These are phyloP conservation scores for Halocaridina rubra DNA, from an alignment of 2,888 invertebrate genomes.

Conservation along the genomic window DNA sequence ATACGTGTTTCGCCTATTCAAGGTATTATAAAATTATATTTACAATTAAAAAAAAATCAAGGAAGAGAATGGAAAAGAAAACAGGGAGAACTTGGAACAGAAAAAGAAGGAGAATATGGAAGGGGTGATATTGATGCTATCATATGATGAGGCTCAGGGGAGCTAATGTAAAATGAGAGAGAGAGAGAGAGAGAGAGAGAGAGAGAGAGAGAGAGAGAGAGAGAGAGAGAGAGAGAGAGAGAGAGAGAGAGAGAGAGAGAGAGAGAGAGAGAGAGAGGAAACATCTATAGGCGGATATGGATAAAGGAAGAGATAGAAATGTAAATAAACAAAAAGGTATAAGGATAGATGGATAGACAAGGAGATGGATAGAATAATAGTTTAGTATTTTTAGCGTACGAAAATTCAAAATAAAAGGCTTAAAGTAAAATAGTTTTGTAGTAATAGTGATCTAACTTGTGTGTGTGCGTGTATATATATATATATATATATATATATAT, in stretches of 20 bases:
- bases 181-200: neutral
- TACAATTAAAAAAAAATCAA: neutral
- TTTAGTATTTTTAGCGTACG: too few species aligned
- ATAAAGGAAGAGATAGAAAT: neutral
- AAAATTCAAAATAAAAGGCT: too few species aligned
- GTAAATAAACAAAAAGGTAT: too few species aligned
- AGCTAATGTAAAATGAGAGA: neutral
- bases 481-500: too few species aligned
- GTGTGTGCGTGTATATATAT: too few species aligned
- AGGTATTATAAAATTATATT: neutral
- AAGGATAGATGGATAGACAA: too few species aligned
- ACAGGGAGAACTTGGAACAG: neutral
- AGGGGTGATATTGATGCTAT: neutral
- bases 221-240: constrained; percentile 16
- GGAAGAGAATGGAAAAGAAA: neutral
- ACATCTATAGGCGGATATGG: neutral
- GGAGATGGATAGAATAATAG: too few species aligned
- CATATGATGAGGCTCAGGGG: neutral
- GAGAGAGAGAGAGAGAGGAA: neutral
- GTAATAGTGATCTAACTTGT: too few species aligned
- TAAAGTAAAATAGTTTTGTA: too few species aligned
- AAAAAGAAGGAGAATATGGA: neutral
- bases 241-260: constrained; percentile 20
- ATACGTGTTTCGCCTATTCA: neutral
- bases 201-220: constrained; percentile 18